These are phyloP conservation scores for Pampusana beccarii DNA, from an alignment of 2,113 vertebrate genomes.

Conservation along the genomic window DNA sequence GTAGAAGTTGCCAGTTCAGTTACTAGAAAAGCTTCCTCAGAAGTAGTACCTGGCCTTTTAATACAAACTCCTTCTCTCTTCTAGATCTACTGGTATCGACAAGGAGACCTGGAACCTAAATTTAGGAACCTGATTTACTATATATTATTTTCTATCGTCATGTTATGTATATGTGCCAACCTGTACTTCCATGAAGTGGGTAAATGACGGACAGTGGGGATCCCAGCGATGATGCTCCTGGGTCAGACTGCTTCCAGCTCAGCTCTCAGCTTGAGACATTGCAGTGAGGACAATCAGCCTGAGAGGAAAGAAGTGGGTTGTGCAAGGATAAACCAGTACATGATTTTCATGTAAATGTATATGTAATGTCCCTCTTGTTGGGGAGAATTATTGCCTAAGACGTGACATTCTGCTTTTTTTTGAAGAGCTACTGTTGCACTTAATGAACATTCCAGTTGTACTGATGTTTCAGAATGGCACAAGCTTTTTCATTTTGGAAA, in stretches of 20 bases:
- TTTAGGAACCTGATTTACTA: conserved; percentile 98
- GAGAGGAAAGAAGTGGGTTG: conserved; percentile 41
- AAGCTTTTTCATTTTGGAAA: conserved; percentile 77
- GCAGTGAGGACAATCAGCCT: background rate
- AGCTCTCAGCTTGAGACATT: conserved; percentile 22
- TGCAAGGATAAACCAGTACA: conserved; percentile 54
- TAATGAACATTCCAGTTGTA: conserved; percentile 75
- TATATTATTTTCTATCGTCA: conserved; percentile 89
- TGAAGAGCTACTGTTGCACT: conserved; percentile 72
- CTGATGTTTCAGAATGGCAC: conserved; percentile 70
- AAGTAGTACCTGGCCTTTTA: background rate
- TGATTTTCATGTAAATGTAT: conserved; percentile 73
- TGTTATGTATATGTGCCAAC: conserved; percentile 99
- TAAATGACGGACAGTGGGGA: conserved; percentile 67
- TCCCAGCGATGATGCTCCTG: background rate
- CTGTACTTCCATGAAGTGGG: conserved; percentile 96
- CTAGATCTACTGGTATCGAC: conserved; percentile 96
- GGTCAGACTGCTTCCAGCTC: conserved; percentile 49
- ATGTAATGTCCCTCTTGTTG: conserved; percentile 69
- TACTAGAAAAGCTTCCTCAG: background rate
- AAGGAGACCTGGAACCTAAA: conserved; percentile 97
- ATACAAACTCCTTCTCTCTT: conserved; percentile 12
- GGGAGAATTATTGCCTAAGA: conserved; percentile 69
- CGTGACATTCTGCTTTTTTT: conserved; percentile 74
- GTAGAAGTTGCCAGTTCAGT: background rate